Evolutionary conservation across 35 echinoderm and acorn worm species (phyloP), one percentile per base, ranked within the genome.

Genomic region (Ptychodera flava): DNA sequence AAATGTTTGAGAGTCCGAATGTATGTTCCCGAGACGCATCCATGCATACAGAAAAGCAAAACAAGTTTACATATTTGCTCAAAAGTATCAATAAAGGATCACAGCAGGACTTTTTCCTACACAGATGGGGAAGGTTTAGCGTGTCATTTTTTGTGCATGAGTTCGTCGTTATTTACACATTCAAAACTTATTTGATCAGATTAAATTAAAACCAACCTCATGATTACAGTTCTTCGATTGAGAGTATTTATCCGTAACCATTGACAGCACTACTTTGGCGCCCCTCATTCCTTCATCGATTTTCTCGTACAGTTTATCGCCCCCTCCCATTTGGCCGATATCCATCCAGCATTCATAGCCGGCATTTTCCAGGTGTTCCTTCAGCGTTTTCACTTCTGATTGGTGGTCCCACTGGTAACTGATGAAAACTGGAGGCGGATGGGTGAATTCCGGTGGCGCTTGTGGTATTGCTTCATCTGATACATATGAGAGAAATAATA

Each of bases 341-440:
- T 98, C 92, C 92, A 98, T 90, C 95, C 95, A 98, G 83, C 95
- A 98, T 35, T 79, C 52, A 35, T 90, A 98, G 0, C 95, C 95
- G 29, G 95, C 95, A 88, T 90, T 98, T 83, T 94, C 95, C 16
- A 98, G 88, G 30, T 98, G 95, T 37, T 92, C 83, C 37, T 86
- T 92, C 37, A 98, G 81, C 22, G 82, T 89, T 78, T 93, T 97
- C 0, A 97, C 95, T 80, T 95, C 93, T 1, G 87, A 80, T n/a
- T 95, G 93, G 36, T 95, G 90, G 64, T 98, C 95, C 95, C 95
- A 97, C 52, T 97, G 95, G 87, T 97, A 97, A 83, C 95, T 97
- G 36, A 97, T 80, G 64, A 97, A 97, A 10, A 97, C 90, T 16
- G 86, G 82, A 6, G 92, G 90, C 15, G 92, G 89, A 32, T 87